Base-by-base conservation (phyloP, 2,888 invertebrate genomes). In the Mesorhabditis sp. region DNA sequence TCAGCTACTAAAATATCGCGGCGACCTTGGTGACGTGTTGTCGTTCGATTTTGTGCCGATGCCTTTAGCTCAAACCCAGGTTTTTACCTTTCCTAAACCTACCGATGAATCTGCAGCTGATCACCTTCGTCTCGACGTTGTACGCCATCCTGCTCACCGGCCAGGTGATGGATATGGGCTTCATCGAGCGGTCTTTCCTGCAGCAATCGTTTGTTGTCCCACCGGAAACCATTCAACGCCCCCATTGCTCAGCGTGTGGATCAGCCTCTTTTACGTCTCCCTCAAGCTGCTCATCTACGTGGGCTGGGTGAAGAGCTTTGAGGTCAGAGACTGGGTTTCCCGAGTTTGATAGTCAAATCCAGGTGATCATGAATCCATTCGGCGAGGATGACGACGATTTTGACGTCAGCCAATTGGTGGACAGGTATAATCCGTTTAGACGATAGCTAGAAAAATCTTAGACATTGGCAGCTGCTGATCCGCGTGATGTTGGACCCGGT, bases 1-100 rank as follows among this genome's bases (percentile, higher is more conserved):
- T 45, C 45, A 77, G 73, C 58, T 75, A n/a, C 45, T 45, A 43
- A 70, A 65, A 7, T 28, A 72, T 41, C 71, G 76, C n/a, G 70
- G 71, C 13, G 66, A 69, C 62, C 66, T 76, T 4, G 73, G 76
- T 4, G 76, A 78, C 62, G 68, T 78, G 43, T 45, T 76, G 7
- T 69, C 74, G 4, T 78, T 70, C 65, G 78, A 78, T 62, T 78
- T 76, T 75, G 75, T 78, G 0, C 78, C 78, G n/a, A 63, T 76
- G n/a, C 78, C 78, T n/a, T 50, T 78, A 42, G 75, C 74, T 4
- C 65, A 72, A 7, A 68, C 64, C 6, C 67, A 67, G 62, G 43
- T 66, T n/a, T 13, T 10, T 3, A 41, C 6, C 7, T 13, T 43
- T 6, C 10, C 61, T 28, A 28, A 28, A 28, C 28, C 28, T 28